These are phyloP conservation scores for Incurvaria masculella DNA, from an alignment of 2,888 invertebrate genomes.

Conservation along the genomic window DNA sequence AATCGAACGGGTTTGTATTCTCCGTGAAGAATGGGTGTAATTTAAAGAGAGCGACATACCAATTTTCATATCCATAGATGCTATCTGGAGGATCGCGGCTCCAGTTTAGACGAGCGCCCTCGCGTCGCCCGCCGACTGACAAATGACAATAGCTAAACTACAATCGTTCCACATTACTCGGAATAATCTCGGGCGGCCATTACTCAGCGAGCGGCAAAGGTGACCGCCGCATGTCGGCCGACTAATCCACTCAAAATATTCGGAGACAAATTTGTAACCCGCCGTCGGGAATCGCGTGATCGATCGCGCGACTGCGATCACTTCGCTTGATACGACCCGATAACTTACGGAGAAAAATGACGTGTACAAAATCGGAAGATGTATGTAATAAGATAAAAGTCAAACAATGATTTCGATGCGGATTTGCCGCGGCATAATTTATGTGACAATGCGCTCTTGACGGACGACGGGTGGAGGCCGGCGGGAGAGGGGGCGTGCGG, in stretches of 20 bases:
- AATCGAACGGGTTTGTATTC: no score
- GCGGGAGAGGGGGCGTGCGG: slow-evolving; percentile 51
- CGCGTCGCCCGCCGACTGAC: background rate
- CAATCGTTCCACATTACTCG: slow-evolving; percentile 20
- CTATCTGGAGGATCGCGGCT: background rate
- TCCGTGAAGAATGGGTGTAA: no score
- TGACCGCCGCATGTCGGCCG: slow-evolving; percentile 32
- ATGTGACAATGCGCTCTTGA: slow-evolving; percentile 58
- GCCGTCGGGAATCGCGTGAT: slow-evolving; percentile 44
- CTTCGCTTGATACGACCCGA: slow-evolving; percentile 56
- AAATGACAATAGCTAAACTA: background rate
- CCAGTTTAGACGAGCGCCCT: background rate
- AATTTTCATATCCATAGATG: no score
- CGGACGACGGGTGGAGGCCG: slow-evolving; percentile 48
- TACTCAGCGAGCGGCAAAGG: slow-evolving; percentile 31
- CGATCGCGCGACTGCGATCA: slow-evolving; percentile 52
- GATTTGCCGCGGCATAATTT: slow-evolving; percentile 59
- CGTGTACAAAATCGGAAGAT: slow-evolving; percentile 58
- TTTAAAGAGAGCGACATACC: no score
- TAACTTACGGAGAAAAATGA: slow-evolving; percentile 56
- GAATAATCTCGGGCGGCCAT: slow-evolving; percentile 43
- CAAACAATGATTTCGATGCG: slow-evolving; percentile 57
- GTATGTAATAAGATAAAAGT: slow-evolving; percentile 58
- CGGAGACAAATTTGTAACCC: slow-evolving; percentile 48
- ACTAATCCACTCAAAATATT: slow-evolving; percentile 55